These are phyloP conservation scores for Microctenopoma lineatum DNA, from an alignment of 2,797 vertebrate species.

Conservation along the genomic window DNA sequence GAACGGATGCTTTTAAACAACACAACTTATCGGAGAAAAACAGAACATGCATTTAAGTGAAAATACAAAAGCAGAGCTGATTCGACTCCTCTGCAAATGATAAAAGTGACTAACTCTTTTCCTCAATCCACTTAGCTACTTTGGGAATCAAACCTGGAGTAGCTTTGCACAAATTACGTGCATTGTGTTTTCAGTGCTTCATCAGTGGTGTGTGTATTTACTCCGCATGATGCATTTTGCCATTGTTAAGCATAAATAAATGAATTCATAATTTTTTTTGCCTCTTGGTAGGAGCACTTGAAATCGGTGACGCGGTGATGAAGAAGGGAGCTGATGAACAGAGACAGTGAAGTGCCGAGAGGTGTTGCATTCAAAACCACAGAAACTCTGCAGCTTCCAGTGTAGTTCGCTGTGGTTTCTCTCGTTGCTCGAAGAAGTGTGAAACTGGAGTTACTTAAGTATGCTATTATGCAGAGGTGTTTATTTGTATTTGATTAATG, in stretches of 20 bases:
- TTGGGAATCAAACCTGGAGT: constrained; percentile 81
- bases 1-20: constrained; percentile 86
- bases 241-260: constrained; percentile 80
- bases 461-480: constrained; percentile 74
- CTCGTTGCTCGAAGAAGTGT: constrained; percentile 42
- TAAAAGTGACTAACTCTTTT: constrained; percentile 84
- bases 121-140: constrained; percentile 84
- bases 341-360: constrained; percentile 65
- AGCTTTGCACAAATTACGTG: constrained; percentile 86
- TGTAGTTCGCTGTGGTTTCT: constrained; percentile 41
- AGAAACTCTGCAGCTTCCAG: constrained; percentile 54
- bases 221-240: constrained; percentile 69
- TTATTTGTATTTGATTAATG: constrained; percentile 83
- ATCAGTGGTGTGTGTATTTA: constrained; percentile 81
- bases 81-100: constrained; percentile 82
- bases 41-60: constrained; percentile 86
- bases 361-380: constrained; percentile 59
- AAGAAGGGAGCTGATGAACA: constrained; percentile 77
- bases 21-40: constrained; percentile 88
- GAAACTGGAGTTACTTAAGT: constrained; percentile 70
- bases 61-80: constrained; percentile 85
- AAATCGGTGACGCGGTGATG: constrained; percentile 74
- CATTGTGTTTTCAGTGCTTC: constrained; percentile 81
- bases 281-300: constrained; percentile 61
- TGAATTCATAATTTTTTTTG: constrained; percentile 74